These are phyloP conservation scores for Rugalucina vietnamica DNA, from an alignment of 2,888 invertebrate genomes.

Conservation along the genomic window DNA sequence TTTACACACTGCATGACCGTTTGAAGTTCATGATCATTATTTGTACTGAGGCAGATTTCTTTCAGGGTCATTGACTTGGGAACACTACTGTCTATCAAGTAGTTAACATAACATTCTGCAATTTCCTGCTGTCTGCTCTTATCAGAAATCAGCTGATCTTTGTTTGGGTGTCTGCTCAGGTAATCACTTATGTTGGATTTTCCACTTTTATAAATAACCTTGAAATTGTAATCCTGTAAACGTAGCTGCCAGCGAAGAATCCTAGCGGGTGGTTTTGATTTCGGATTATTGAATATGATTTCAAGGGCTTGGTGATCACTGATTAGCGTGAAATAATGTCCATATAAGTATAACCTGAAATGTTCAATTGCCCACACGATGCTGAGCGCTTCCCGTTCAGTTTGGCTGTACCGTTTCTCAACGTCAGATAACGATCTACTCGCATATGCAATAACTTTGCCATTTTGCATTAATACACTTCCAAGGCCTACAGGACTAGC, in stretches of 20 bases:
- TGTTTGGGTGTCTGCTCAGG: constrained; percentile 60
- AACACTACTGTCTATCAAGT: constrained; percentile 29
- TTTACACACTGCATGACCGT: not conserved
- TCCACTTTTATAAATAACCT: constrained; percentile 14
- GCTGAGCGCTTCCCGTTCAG: constrained; percentile 63
- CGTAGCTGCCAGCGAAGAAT: not conserved
- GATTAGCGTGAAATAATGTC: constrained; percentile 15
- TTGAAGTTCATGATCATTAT: constrained; percentile 16
- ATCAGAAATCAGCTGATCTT: not conserved
- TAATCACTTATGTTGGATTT: constrained; percentile 61
- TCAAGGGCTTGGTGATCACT: constrained; percentile 22
- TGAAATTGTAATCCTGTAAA: not conserved
- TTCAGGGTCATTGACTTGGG: constrained; percentile 50
- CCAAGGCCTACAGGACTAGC: constrained; percentile 65
- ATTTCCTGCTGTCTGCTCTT: not conserved
- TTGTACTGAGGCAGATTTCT: constrained; percentile 35
- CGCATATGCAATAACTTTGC: constrained; percentile 45
- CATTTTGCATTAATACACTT: constrained; percentile 53
- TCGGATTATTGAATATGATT: constrained; percentile 29
- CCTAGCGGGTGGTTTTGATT: constrained; percentile 5
- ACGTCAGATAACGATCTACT: constrained; percentile 50
- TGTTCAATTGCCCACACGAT: constrained; percentile 69
- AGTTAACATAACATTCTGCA: constrained; percentile 38
- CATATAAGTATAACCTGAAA: constrained; percentile 66
- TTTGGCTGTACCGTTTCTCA: constrained; percentile 62